Conservation (phyloP, 2,888 invertebrate genomes). For the Drosophila recens region DNA sequence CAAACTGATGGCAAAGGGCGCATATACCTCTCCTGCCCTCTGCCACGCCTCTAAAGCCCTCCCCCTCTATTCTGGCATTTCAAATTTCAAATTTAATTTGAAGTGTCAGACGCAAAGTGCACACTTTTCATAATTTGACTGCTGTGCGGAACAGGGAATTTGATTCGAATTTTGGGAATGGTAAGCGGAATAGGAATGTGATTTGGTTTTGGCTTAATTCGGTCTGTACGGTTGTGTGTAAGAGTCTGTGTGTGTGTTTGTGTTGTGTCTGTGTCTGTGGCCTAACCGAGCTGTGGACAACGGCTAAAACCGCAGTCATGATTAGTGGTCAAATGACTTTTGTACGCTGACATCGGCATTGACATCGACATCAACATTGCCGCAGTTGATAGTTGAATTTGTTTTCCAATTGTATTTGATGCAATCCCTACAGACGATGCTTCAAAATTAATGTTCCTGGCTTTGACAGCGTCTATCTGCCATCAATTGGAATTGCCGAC, state of each 20-base stretch:
- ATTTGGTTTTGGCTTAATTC: slow-evolving; percentile 28
- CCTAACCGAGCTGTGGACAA: slow-evolving; percentile 45
- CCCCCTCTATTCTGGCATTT: slow-evolving; percentile 33
- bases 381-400: slow-evolving; percentile 11
- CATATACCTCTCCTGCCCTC: background rate
- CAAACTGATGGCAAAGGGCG: slow-evolving; percentile 2
- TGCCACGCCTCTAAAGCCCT: too few species aligned
- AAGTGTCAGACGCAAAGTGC: slow-evolving; percentile 75
- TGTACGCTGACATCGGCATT: slow-evolving; percentile 36
- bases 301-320: slow-evolving; percentile 65
- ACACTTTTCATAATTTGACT: slow-evolving; percentile 76
- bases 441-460: slow-evolving; percentile 20
- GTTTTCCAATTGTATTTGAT: slow-evolving; percentile 12
- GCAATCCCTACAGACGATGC: background rate
- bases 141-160: slow-evolving; percentile 57
- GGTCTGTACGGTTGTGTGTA: background rate
- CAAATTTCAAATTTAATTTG: slow-evolving; percentile 67
- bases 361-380: slow-evolving; percentile 2
- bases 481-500: background rate
- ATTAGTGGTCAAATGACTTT: slow-evolving; percentile 78
- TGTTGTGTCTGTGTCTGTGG: slow-evolving; percentile 27
- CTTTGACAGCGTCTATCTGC: slow-evolving; percentile 22
- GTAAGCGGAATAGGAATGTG: slow-evolving; percentile 6
- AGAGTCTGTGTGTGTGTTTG: slow-evolving; percentile 3
- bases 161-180: slow-evolving; percentile 19